Percentiles rank a stretch among this genome's conserved stretches.
phyloP scores from a whole-genome alignment of 2,113 vertebrate species.

The Butastur rufipennis region DNA sequence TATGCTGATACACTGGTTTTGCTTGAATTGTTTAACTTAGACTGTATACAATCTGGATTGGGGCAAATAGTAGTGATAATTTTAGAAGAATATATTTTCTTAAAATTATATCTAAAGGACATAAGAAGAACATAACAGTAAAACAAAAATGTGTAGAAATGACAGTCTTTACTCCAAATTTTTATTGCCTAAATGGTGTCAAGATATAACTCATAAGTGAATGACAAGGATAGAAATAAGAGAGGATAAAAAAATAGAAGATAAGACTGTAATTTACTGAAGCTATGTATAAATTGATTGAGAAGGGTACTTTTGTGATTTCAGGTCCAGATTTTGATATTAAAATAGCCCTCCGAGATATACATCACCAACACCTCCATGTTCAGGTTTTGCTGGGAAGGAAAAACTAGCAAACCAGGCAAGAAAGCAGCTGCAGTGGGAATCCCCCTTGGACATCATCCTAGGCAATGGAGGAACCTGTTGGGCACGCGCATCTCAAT shows the following conservation, averaged over 20 bases:
- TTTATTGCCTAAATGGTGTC: neutral
- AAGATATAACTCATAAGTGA: neutral
- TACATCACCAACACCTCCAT: neutral
- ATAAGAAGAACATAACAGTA: neutral
- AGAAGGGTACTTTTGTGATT: neutral
- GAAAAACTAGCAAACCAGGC: neutral
- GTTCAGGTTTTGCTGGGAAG: neutral
- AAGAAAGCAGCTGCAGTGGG: neutral
- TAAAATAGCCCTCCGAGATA: neutral
- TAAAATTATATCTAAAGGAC: neutral
- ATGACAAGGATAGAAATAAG: neutral
- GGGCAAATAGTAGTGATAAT: neutral
- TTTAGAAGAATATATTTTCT: neutral
- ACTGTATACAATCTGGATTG: neutral
- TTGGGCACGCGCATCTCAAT: neutral
- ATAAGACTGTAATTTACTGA: neutral
- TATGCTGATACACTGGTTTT: neutral
- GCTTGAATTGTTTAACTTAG: neutral
- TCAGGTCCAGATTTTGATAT: neutral
- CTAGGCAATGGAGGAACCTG: neutral
- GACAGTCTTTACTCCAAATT: neutral
- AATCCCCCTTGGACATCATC: neutral
- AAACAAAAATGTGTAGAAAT: neutral
- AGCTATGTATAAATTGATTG: neutral
- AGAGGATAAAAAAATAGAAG: neutral